Evolutionary conservation across 2,797 vertebrate species (phyloP).

Genomic region (Yasuhikotakia modesta): DNA sequence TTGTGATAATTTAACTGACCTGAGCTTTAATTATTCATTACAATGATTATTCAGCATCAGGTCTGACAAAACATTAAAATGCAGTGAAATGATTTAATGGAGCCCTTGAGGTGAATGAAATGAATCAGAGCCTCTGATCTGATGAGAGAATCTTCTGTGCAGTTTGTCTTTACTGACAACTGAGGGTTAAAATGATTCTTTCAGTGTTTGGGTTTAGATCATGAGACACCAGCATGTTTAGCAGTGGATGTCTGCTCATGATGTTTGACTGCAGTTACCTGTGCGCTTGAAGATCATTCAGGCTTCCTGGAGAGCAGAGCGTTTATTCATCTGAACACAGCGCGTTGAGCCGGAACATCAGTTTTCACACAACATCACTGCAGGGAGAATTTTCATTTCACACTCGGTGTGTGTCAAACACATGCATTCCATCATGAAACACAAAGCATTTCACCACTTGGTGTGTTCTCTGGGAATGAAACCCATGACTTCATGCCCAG

Average conservation of each 20-base stretch:
- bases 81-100: not conserved
- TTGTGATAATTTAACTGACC: not conserved
- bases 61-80: not conserved
- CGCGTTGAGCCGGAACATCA: too few relatives aligned
- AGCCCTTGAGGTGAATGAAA: not conserved
- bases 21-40: not conserved
- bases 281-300: too few relatives aligned
- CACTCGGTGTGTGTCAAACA: too few relatives aligned
- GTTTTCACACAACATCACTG: too few relatives aligned
- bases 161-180: conserved; percentile 4
- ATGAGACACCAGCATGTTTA: not conserved
- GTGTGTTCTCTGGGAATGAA: too few relatives aligned
- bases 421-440: too few relatives aligned
- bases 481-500: too few relatives aligned
- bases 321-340: too few relatives aligned
- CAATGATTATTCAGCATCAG: not conserved
- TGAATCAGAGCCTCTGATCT: conserved; percentile 6
- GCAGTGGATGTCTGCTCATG: not conserved
- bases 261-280: not conserved
- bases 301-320: too few relatives aligned
- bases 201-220: conserved; percentile 10
- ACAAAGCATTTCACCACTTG: too few relatives aligned
- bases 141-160: not conserved
- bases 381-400: too few relatives aligned
- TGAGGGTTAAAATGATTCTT: conserved; percentile 10